A percentile compares a stretch with the other conserved stretches of the same genome.
Evolutionary conservation across 2,113 vertebrate species (phyloP).

Genomic region (Hucho hucho): DNA sequence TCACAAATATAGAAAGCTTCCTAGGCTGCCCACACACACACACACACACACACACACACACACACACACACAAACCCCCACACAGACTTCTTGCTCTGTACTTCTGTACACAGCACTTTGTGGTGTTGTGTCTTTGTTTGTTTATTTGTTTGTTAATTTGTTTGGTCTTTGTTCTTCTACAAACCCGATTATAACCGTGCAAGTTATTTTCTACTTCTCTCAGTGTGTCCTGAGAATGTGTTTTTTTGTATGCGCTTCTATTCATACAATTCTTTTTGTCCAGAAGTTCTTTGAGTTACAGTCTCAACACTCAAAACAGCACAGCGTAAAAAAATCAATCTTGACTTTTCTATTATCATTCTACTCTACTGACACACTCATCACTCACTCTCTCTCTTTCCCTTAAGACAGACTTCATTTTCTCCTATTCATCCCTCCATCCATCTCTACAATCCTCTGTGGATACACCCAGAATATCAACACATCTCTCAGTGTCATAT

Average conservation of each 20-base stretch:
- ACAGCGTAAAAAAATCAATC: slow-evolving; percentile 24
- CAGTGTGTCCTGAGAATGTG: neutral
- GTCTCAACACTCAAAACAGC: slow-evolving; percentile 9
- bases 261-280: neutral
- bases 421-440: slow-evolving; percentile 1
- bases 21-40: neutral
- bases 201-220: neutral
- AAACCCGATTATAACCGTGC: neutral
- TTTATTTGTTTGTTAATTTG: neutral
- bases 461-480: neutral
- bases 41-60: neutral
- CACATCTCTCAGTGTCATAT: slow-evolving; percentile 3
- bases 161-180: neutral
- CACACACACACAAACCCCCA: neutral
- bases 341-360: slow-evolving; percentile 9
- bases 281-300: neutral
- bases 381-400: neutral
- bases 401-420: slow-evolving; percentile 14
- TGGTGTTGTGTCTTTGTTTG: neutral
- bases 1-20: neutral
- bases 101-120: too few species aligned
- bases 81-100: neutral
- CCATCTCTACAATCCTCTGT: slow-evolving; percentile 20
- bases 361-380: neutral
- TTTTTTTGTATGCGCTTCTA: neutral